These are phyloP conservation scores for Aleiodes testaceus DNA, from an alignment of 2,888 invertebrate species.

Conservation along the genomic window DNA sequence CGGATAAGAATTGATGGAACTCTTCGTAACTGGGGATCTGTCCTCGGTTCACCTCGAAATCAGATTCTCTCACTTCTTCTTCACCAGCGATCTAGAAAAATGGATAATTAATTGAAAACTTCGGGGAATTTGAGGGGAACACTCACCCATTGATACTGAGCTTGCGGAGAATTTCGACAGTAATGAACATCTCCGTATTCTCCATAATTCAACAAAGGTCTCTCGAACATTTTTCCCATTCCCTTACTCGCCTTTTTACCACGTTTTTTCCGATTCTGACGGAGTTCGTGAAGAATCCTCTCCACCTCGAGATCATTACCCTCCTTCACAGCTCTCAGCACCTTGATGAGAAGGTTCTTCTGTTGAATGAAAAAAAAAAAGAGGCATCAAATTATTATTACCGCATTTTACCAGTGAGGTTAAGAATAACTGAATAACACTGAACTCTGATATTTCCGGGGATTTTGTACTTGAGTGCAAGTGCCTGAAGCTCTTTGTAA, in stretches of 20 bases:
- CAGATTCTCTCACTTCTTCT: slow-evolving; percentile 60
- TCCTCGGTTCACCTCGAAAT: slow-evolving; percentile 58
- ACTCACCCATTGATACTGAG: slow-evolving; percentile 67
- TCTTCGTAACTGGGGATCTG: slow-evolving; percentile 62
- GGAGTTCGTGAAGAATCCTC: slow-evolving; percentile 51
- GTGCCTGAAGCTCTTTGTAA: slow-evolving; percentile 67
- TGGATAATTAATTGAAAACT: too few species aligned
- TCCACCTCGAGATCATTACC: slow-evolving; percentile 62
- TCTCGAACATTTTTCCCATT: slow-evolving; percentile 52
- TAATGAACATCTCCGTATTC: slow-evolving; percentile 60
- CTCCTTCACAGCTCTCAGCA: slow-evolving; percentile 62
- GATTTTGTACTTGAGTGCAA: slow-evolving; percentile 64
- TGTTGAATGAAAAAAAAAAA: slow-evolving; percentile 47
- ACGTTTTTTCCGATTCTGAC: slow-evolving; percentile 62
- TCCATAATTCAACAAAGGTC: slow-evolving; percentile 60
- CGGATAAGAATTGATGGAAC: slow-evolving; percentile 59
- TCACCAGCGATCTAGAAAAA: slow-evolving; percentile 65
- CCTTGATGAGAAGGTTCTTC: slow-evolving; percentile 64
- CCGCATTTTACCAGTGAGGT: neutral
- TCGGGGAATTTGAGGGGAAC: too few species aligned
- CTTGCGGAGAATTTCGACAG: slow-evolving; percentile 54
- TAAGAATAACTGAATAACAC: slow-evolving; percentile 10
- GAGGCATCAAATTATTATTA: neutral
- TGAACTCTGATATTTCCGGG: slow-evolving; percentile 69
- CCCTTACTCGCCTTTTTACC: slow-evolving; percentile 52